A percentile compares a stretch with the other conserved stretches of the same genome.
These are phyloP conservation scores for Pyrrhia umbra DNA, from an alignment of 2,888 invertebrate genomes.

Conservation along the genomic window DNA sequence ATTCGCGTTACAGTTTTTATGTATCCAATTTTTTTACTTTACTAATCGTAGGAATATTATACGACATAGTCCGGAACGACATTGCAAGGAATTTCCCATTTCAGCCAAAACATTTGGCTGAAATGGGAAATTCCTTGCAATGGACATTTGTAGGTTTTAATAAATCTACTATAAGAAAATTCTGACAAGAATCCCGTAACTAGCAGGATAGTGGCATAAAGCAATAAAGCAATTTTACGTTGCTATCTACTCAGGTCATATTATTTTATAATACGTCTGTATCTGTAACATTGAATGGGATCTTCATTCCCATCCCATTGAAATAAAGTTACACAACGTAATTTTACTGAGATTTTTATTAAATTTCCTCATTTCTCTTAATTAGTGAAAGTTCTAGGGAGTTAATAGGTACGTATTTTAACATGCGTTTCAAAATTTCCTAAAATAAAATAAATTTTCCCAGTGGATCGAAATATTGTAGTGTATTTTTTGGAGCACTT, in stretches of 20 bases:
- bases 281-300: constrained; percentile 16
- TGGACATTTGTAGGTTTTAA: no score
- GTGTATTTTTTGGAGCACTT: no score
- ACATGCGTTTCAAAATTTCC: not conserved
- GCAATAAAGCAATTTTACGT: constrained; percentile 36
- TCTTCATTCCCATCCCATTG: constrained; percentile 20
- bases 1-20: no score
- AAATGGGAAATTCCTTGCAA: no score
- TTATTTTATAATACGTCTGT: constrained; percentile 30
- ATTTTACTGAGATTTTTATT: constrained; percentile 4
- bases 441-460: no score
- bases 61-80: no score
- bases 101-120: no score
- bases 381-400: not conserved
- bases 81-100: no score
- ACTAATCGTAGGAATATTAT: no score
- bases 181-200: not conserved
- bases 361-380: not conserved
- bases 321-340: constrained; percentile 10
- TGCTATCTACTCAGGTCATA: constrained; percentile 11
- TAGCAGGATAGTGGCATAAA: not conserved
- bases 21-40: no score
- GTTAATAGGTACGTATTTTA: not conserved
- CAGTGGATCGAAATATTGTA: no score
- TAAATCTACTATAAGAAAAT: not conserved